Conservation (phyloP, 2,797 vertebrate species). For the Neolamprologus multifasciatus region DNA sequence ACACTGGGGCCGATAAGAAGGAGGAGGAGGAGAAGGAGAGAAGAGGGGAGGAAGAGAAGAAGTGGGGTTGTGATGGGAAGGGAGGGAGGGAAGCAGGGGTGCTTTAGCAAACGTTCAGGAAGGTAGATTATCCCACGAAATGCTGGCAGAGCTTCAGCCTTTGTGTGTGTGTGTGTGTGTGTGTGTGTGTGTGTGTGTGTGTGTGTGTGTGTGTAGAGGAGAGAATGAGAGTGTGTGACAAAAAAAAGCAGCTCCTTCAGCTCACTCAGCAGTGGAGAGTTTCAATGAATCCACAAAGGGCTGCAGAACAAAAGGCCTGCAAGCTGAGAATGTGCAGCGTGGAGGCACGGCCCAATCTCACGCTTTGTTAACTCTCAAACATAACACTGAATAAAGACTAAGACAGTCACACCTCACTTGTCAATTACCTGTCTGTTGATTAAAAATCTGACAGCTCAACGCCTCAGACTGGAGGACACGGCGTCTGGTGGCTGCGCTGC, state of each 20-base stretch:
- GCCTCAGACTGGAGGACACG: neutral
- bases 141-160: slow-evolving; percentile 63
- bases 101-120: slow-evolving; percentile 69
- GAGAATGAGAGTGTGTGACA: neutral
- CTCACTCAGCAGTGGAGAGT: slow-evolving; percentile 64
- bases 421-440: slow-evolving; percentile 60
- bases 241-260: slow-evolving; percentile 56
- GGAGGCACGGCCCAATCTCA: slow-evolving; percentile 59
- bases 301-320: slow-evolving; percentile 68
- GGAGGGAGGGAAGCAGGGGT: slow-evolving; percentile 14
- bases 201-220: neutral
- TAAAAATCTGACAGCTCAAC: slow-evolving; percentile 27
- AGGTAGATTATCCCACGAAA: slow-evolving; percentile 77
- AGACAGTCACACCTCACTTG: slow-evolving; percentile 53
- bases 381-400: slow-evolving; percentile 45
- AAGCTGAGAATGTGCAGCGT: slow-evolving; percentile 67
- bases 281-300: slow-evolving; percentile 73
- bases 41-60: slow-evolving; percentile 1
- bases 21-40: slow-evolving; percentile 1
- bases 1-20: slow-evolving; percentile 65
- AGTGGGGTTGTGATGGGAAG: slow-evolving; percentile 15
- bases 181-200: neutral
- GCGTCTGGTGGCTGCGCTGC: neutral
- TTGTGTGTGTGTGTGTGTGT: neutral
- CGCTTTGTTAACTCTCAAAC: slow-evolving; percentile 68